Evolutionary conservation across 2,888 invertebrate genomes (phyloP).

Genomic region (Xestia c-nigrum): DNA sequence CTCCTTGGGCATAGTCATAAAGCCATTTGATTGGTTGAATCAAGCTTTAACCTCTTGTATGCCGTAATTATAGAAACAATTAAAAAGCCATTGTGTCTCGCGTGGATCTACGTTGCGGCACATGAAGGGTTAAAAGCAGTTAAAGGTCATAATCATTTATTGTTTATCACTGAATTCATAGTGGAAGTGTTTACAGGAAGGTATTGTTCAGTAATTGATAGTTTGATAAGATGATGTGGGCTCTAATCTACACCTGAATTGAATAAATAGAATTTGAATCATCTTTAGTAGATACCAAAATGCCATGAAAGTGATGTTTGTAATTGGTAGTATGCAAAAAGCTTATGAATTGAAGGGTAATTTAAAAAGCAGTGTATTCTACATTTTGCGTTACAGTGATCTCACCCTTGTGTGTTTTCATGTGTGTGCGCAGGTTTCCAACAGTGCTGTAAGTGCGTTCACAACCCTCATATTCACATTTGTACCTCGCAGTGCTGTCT

Average conservation of each 20-base stretch:
- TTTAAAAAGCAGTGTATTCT: constrained; percentile 21
- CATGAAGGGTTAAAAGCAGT: too few species aligned
- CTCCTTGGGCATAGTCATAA: background rate
- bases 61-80: too few species aligned
- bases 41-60: too few species aligned
- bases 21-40: background rate
- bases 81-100: too few species aligned
- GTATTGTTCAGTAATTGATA: background rate
- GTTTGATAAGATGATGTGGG: background rate
- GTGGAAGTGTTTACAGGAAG: background rate
- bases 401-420: constrained; percentile 98
- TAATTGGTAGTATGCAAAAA: constrained; percentile 2
- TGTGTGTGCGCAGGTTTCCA: constrained; percentile 98
- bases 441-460: constrained; percentile 97
- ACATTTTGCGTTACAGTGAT: constrained; percentile 39
- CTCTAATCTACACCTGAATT: background rate
- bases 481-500: constrained; percentile 91
- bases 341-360: constrained; percentile 5
- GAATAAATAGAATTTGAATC: too few species aligned
- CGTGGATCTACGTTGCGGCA: too few species aligned
- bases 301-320: background rate
- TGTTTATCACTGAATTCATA: constrained; percentile 15
- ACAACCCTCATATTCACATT: constrained; percentile 97
- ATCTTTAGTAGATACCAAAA: background rate
- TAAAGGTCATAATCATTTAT: constrained; percentile 1